A percentile compares a stretch with the other conserved stretches of the same genome.
phyloP scores from a whole-genome alignment of 2,888 invertebrate genomes.

The Lathronympha strigana region DNA sequence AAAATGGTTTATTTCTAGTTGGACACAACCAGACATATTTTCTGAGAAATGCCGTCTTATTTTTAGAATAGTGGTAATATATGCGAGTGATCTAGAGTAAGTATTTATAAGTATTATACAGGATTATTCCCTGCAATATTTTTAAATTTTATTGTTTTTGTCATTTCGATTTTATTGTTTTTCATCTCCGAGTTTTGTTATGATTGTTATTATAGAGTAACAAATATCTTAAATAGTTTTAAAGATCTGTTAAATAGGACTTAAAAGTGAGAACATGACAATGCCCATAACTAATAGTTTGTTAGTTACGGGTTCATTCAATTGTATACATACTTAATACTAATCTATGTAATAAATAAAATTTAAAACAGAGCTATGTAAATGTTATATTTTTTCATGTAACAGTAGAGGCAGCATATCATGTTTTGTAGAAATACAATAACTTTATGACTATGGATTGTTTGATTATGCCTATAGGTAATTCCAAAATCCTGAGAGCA shows the following conservation, averaged over 20 bases:
- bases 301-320: slow-evolving; percentile 34
- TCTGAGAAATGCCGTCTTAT: slow-evolving; percentile 35
- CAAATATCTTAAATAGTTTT: slow-evolving; percentile 48
- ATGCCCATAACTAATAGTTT: slow-evolving; percentile 43
- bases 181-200: slow-evolving; percentile 40
- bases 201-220: slow-evolving; percentile 6
- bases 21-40: background rate
- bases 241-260: slow-evolving; percentile 65
- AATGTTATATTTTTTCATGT: slow-evolving; percentile 66
- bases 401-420: slow-evolving; percentile 72
- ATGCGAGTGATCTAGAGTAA: slow-evolving; percentile 52
- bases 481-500: too few species aligned
- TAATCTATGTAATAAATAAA: slow-evolving; percentile 35
- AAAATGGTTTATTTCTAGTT: too few species aligned
- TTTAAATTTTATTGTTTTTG: slow-evolving; percentile 32
- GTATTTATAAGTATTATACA: slow-evolving; percentile 49
- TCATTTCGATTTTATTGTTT: slow-evolving; percentile 40
- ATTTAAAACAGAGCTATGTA: slow-evolving; percentile 49
- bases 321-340: too few species aligned
- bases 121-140: slow-evolving; percentile 29
- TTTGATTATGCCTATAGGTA: background rate
- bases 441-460: slow-evolving; percentile 58
- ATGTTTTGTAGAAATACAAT: slow-evolving; percentile 78
- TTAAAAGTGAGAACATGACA: slow-evolving; percentile 68
- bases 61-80: slow-evolving; percentile 54